Conservation (phyloP, 2,888 invertebrate species). For the Linnaemya vulpina region DNA sequence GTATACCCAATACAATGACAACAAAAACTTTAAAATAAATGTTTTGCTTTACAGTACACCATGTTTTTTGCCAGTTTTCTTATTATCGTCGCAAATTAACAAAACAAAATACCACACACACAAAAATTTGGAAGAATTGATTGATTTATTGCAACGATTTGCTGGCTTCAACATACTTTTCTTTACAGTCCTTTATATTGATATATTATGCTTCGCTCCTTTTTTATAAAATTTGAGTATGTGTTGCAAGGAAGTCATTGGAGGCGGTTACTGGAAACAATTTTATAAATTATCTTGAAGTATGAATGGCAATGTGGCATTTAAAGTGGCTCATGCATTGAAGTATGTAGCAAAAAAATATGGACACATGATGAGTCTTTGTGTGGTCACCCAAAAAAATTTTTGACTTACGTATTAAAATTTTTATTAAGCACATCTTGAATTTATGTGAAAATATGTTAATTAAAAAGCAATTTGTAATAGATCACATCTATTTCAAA, state of each 20-base stretch:
- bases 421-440: too few relatives aligned
- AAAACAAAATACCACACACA: not conserved
- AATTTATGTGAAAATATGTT: too few relatives aligned
- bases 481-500: too few relatives aligned
- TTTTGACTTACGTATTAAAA: too few relatives aligned
- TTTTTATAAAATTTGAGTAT: not conserved
- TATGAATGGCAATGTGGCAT: not conserved
- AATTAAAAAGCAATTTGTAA: too few relatives aligned
- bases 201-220: too few relatives aligned
- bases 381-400: not conserved
- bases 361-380: too few relatives aligned
- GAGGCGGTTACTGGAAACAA: not conserved
- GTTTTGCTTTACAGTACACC: not conserved
- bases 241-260: not conserved
- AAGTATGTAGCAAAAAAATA: too few relatives aligned
- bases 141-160: constrained; percentile 2
- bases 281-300: constrained; percentile 2
- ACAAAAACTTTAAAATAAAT: not conserved
- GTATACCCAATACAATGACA: constrained; percentile 3
- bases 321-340: not conserved
- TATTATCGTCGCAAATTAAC: not conserved
- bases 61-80: not conserved
- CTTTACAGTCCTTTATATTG: too few relatives aligned
- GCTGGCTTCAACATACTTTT: not conserved
- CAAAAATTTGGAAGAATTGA: not conserved